phyloP scores from a whole-genome alignment of 2,888 invertebrate species.

The Luperina testacea region DNA sequence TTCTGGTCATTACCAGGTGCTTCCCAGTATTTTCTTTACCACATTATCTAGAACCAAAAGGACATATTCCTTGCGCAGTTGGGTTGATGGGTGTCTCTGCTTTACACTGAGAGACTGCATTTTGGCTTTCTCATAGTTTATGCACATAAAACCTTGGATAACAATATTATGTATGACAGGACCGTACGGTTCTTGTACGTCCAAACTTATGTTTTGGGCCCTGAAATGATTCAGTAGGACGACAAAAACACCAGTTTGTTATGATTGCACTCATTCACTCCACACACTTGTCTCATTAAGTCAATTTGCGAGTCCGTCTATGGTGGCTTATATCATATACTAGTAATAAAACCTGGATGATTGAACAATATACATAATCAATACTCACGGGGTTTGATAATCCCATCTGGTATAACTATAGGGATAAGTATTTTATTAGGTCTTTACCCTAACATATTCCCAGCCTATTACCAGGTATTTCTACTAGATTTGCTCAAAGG shows the following conservation, averaged over 20 bases:
- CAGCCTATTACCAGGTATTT: constrained; percentile 53
- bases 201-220: background rate
- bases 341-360: constrained; percentile 49
- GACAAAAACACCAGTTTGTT: constrained; percentile 29
- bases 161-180: background rate
- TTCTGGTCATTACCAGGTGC: background rate
- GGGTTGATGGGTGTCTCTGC: background rate
- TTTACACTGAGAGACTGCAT: background rate
- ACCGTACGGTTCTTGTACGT: background rate
- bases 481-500: constrained; percentile 45
- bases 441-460: constrained; percentile 55
- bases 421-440: constrained; percentile 50
- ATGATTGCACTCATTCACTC: constrained; percentile 50
- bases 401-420: constrained; percentile 58
- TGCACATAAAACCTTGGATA: constrained; percentile 8
- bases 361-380: constrained; percentile 62
- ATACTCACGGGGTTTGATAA: constrained; percentile 56
- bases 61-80: background rate
- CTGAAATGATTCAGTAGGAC: constrained; percentile 35
- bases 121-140: background rate
- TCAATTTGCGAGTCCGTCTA: constrained; percentile 19
- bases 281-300: constrained; percentile 5
- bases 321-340: constrained; percentile 1
- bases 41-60: constrained; percentile 3
- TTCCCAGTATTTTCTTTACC: background rate